Conservation (phyloP, 2,888 invertebrate genomes). For the Azorinus chamasolen region DNA sequence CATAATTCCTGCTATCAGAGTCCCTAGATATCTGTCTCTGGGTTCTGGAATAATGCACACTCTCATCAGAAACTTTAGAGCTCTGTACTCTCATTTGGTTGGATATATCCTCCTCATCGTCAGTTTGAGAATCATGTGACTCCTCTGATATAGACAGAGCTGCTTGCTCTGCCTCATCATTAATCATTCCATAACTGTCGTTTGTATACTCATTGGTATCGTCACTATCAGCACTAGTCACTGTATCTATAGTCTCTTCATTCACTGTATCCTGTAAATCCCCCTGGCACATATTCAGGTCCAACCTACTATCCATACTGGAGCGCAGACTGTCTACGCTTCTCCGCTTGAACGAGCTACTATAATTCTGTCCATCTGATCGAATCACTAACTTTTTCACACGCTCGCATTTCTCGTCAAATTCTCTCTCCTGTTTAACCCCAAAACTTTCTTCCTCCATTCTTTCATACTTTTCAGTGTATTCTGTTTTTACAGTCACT, state of each 20-base stretch:
- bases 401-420: constrained; percentile 20
- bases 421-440: constrained; percentile 3
- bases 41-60: not conserved
- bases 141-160: constrained; percentile 56
- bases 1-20: constrained; percentile 33
- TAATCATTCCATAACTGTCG: constrained; percentile 24
- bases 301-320: constrained; percentile 26
- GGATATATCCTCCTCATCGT: constrained; percentile 14
- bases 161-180: constrained; percentile 48
- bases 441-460: constrained; percentile 1
- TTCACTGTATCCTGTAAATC: not conserved
- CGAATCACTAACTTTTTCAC: constrained; percentile 74
- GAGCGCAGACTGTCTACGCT: constrained; percentile 44
- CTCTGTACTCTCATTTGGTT: too few species aligned
- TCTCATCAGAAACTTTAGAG: not conserved
- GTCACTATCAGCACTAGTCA: constrained; percentile 19
- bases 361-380: constrained; percentile 73
- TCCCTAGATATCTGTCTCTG: not conserved
- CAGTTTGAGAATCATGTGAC: constrained; percentile 34
- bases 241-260: not conserved
- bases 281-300: constrained; percentile 8
- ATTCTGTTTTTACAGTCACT: not conserved
- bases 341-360: constrained; percentile 66
- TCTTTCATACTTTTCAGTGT: constrained; percentile 5
- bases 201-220: constrained; percentile 43